These are phyloP conservation scores for Tholera decimalis DNA, from an alignment of 2,888 invertebrate genomes.

Conservation along the genomic window DNA sequence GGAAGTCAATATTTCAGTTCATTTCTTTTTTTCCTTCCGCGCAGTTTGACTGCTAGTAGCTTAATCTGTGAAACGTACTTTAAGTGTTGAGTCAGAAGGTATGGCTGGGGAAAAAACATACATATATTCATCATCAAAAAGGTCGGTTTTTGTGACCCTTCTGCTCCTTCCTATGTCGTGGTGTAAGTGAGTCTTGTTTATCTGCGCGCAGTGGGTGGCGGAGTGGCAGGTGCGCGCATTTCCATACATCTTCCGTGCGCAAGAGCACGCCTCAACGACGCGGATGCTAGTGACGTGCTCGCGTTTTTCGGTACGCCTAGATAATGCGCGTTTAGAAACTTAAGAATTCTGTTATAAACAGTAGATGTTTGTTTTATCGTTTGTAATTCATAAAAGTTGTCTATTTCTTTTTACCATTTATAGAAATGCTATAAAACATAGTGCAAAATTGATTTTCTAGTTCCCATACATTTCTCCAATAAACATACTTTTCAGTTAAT, in stretches of 20 bases:
- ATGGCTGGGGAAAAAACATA: too few species aligned
- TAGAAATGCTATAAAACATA: conserved; percentile 5
- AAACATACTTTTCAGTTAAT: conserved; percentile 30
- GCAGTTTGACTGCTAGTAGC: too few species aligned
- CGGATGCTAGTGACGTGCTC: conserved; percentile 5
- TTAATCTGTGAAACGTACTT: too few species aligned
- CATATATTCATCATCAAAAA: too few species aligned
- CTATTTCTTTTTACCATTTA: neutral
- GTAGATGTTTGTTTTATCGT: neutral
- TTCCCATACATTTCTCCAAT: conserved; percentile 26
- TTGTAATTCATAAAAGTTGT: neutral
- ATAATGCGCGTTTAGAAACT: neutral
- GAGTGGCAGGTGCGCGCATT: conserved; percentile 66
- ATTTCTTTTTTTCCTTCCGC: too few species aligned
- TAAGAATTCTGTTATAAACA: neutral
- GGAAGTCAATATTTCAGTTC: too few species aligned
- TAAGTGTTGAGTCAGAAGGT: too few species aligned
- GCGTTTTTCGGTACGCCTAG: conserved; percentile 47
- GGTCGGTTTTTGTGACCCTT: conserved; percentile 3
- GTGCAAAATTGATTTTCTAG: neutral
- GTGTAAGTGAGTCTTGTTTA: conserved; percentile 56
- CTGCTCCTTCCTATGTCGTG: conserved; percentile 1
- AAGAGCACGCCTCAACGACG: conserved; percentile 49
- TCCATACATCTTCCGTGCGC: conserved; percentile 68
- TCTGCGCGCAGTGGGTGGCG: conserved; percentile 69